phyloP scores from a whole-genome alignment of 2,888 invertebrate genomes.

The Melanchra persicariae region DNA sequence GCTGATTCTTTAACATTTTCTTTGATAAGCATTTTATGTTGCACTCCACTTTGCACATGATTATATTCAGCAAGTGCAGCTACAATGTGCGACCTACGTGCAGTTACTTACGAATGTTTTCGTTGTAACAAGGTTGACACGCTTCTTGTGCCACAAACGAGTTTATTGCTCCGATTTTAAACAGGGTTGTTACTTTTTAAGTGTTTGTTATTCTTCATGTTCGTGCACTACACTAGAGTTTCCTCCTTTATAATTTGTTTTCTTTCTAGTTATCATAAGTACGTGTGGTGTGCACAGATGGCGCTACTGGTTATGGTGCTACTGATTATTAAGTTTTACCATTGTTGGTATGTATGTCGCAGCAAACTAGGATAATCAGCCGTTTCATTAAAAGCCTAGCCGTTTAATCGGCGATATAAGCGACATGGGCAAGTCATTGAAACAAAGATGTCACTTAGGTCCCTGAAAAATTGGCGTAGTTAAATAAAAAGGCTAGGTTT shows the following conservation, averaged over 20 bases:
- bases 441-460: too few species aligned
- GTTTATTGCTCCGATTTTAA: conserved; percentile 40
- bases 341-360: too few species aligned
- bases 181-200: conserved; percentile 35
- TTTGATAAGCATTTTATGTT: background rate
- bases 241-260: conserved; percentile 2
- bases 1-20: background rate
- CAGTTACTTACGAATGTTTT: conserved; percentile 33
- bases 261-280: background rate
- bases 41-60: conserved; percentile 5
- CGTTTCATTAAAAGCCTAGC: too few species aligned
- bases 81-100: conserved; percentile 17
- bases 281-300: conserved; percentile 1
- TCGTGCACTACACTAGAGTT: background rate
- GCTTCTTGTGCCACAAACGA: conserved; percentile 38
- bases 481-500: too few species aligned
- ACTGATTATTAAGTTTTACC: background rate
- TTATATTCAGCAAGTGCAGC: conserved; percentile 17
- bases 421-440: too few species aligned
- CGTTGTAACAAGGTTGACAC: conserved; percentile 46
- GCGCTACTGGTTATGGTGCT: conserved; percentile 7
- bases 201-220: conserved; percentile 3
- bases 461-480: too few species aligned
- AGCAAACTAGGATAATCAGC: too few species aligned
- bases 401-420: too few species aligned